Percentiles rank a stretch among this genome's conserved stretches.
phyloP scores from a whole-genome alignment of 2,888 invertebrate species.

The Drosophila neonasuta region DNA sequence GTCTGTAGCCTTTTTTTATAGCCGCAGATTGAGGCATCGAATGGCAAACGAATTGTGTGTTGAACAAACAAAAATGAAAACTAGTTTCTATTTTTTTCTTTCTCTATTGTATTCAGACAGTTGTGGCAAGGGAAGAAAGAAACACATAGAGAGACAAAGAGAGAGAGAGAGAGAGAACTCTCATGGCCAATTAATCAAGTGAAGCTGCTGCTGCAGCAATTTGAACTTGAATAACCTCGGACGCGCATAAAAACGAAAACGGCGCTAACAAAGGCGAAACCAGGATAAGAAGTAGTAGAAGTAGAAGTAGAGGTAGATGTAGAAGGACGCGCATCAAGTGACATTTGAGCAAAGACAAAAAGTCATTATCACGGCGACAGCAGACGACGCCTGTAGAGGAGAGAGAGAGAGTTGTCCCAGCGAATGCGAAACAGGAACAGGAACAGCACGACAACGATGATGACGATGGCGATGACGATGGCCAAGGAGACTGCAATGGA shows the following conservation, averaged over 20 bases:
- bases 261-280: constrained; percentile 58
- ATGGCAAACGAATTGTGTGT: not conserved
- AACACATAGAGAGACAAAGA: too few relatives aligned
- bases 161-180: not conserved
- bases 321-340: constrained; percentile 66
- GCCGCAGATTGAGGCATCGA: constrained; percentile 8
- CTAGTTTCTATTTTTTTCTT: constrained; percentile 2
- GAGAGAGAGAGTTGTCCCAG: constrained; percentile 1
- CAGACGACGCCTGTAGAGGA: not conserved
- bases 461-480: too few relatives aligned
- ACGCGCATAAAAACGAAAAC: constrained; percentile 61
- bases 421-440: constrained; percentile 21
- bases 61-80: constrained; percentile 20
- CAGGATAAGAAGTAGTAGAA: constrained; percentile 15
- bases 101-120: constrained; percentile 19
- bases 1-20: constrained; percentile 26
- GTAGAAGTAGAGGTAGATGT: not conserved
- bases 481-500: too few relatives aligned
- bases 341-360: constrained; percentile 77
- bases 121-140: constrained; percentile 22
- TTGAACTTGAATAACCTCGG: constrained; percentile 71
- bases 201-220: constrained; percentile 27
- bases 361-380: constrained; percentile 74
- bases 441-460: constrained; percentile 18
- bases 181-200: constrained; percentile 71